Percentiles rank a stretch among this genome's conserved stretches.
These are phyloP conservation scores for Raphicerus campestris DNA, from an alignment of 2,113 vertebrate species.

Conservation along the genomic window DNA sequence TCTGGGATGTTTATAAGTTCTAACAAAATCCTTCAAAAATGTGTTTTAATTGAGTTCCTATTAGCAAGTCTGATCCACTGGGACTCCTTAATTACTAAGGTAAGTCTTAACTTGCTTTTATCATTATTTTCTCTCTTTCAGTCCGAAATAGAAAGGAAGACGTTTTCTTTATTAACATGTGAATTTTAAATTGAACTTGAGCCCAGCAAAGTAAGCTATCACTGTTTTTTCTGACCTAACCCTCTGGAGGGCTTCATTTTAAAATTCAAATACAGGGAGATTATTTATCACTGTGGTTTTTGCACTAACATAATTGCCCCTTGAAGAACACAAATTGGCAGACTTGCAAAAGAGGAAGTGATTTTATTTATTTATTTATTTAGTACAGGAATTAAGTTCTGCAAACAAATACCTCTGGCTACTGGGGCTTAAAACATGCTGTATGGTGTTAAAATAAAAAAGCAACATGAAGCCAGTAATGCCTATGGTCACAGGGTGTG, in stretches of 20 bases:
- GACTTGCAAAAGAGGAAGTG: conserved; percentile 65
- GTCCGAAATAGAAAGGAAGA: conserved; percentile 45
- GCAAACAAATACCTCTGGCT: conserved; percentile 73
- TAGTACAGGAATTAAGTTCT: conserved; percentile 66
- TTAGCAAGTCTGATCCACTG: conserved; percentile 53
- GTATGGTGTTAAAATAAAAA: conserved; percentile 61
- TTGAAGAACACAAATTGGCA: conserved; percentile 78
- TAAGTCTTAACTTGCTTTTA: conserved; percentile 49
- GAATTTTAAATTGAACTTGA: conserved; percentile 68
- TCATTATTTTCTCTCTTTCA: conserved; percentile 60
- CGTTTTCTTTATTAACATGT: conserved; percentile 51
- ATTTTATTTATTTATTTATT: conserved; percentile 61
- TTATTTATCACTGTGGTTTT: conserved; percentile 79
- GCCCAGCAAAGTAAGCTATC: conserved; percentile 60
- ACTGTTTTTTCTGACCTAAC: conserved; percentile 66
- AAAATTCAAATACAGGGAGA: conserved; percentile 74
- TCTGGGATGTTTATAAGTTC: conserved; percentile 43
- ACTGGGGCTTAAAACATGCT: conserved; percentile 59
- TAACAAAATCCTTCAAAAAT: conserved; percentile 51
- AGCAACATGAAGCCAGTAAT: conserved; percentile 18
- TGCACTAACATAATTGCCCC: conserved; percentile 76
- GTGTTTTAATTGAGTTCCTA: conserved; percentile 62
- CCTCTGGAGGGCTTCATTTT: conserved; percentile 64
- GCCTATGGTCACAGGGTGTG: neutral
- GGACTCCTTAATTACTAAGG: conserved; percentile 56